Evolutionary conservation across 2,888 invertebrate genomes (phyloP).

Genomic region (Lutraria lutraria): DNA sequence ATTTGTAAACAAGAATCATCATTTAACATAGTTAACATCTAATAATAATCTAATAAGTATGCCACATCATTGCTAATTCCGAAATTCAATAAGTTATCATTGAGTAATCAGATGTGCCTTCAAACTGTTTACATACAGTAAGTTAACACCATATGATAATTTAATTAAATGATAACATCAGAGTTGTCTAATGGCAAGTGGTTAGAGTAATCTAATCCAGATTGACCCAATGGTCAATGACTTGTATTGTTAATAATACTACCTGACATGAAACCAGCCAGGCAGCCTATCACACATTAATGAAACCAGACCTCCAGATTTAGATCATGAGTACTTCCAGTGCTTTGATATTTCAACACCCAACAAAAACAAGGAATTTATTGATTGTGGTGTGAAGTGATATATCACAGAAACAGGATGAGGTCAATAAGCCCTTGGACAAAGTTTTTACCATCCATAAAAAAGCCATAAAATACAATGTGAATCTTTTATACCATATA

Average conservation of each 20-base stretch:
- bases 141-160: constrained; percentile 28
- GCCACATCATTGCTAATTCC: background rate
- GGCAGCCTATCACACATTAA: background rate
- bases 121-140: background rate
- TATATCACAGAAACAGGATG: background rate
- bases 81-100: constrained; percentile 12
- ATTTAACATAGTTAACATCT: background rate
- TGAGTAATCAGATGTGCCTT: background rate
- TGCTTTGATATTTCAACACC: background rate
- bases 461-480: background rate
- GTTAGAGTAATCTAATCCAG: constrained; percentile 5
- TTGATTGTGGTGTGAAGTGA: background rate
- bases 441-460: background rate
- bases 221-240: constrained; percentile 11
- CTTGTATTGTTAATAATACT: background rate
- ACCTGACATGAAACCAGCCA: background rate
- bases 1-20: background rate
- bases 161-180: constrained; percentile 38
- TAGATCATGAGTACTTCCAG: background rate
- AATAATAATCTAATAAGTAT: background rate
- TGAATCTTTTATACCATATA: background rate
- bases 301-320: background rate
- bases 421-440: background rate
- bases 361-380: background rate
- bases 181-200: constrained; percentile 6